A percentile compares a stretch with the other conserved stretches of the same genome.
These are phyloP conservation scores for Drymodes brunneopygia DNA, from an alignment of 2,113 vertebrate species.

Conservation along the genomic window DNA sequence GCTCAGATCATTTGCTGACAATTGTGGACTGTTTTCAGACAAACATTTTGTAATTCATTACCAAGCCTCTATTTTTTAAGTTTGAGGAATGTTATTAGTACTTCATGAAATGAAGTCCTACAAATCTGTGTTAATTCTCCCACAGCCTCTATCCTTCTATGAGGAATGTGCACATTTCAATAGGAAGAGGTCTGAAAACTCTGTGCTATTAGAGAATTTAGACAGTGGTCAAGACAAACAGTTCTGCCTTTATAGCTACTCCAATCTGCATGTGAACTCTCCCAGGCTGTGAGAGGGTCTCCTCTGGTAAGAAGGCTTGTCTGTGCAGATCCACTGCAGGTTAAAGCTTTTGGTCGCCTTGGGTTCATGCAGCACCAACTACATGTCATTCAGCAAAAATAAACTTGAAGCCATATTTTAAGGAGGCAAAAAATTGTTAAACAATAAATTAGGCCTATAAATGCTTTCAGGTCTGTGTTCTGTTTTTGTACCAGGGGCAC, in stretches of 20 bases:
- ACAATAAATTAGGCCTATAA: background rate
- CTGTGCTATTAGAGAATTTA: background rate
- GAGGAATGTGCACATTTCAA: background rate
- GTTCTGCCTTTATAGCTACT: background rate
- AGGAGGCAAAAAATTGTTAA: background rate
- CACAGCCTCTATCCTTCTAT: background rate
- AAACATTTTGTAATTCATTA: background rate
- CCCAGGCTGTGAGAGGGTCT: background rate
- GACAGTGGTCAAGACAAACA: background rate
- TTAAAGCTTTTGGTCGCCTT: background rate
- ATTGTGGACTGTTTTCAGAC: background rate
- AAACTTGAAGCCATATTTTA: background rate
- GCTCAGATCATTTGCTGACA: background rate
- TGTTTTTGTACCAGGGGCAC: background rate
- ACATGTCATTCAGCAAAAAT: background rate
- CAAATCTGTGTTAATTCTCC: background rate
- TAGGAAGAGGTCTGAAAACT: background rate
- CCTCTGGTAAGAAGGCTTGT: background rate
- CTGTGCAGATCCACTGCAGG: background rate
- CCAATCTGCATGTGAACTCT: fast-evolving
- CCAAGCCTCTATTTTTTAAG: background rate
- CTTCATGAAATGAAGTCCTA: background rate
- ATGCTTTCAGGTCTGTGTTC: background rate
- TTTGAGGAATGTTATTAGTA: background rate
- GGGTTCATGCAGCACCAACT: background rate